Base-by-base conservation (phyloP, 2,888 invertebrate genomes). In the Aricia artaxerxes region DNA sequence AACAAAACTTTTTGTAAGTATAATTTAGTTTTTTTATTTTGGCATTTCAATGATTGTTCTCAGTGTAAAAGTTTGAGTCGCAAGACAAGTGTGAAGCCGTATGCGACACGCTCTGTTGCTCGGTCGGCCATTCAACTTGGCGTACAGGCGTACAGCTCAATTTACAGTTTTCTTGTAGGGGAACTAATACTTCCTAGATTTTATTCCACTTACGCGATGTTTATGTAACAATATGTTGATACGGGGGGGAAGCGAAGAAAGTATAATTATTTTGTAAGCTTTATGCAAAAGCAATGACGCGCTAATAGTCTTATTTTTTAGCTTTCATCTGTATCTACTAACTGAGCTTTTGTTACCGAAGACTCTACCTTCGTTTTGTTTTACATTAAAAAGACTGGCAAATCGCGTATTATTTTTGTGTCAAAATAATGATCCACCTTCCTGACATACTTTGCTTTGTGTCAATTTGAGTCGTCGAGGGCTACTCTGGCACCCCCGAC, bases 381-480 rank as follows among this genome's bases (percentile, higher is more conserved):
- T 31, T 64, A 4, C 35, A 9, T 13, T 4, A 11, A 38, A 2
- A 38, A 16, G 35, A 35, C 13, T 72, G n/a, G 72, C 53, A 31
- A 31, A 35, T 11, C 53, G 61, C 44, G 49, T 44, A 61, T 49
- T 75, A n/a, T 35, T 75, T 53, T 82, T 82, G 81, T 86, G 86
- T 86, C 85, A 83, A 88, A 88, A 89, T 93, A 93, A 92, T 92
- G 90, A 91, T 89, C 87, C 84, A 84, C 85, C 85, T 87, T 79
- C 88, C 90, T 92, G 92, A 91, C 91, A 92, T 86, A 91, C 85
- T 91, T 92, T 90, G 89, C 87, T 88, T 87, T 88, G 90, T 92
- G 91, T 90, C 93, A 93, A 91, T 92, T 91, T 91, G 90, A 87
- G 88, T 87, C 84, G 84, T 84, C 84, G 92, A 91, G 91, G 93